Percentiles rank a stretch among this genome's conserved stretches.
phyloP scores from a whole-genome alignment of 2,888 invertebrate species.

The Podabrus alpinus region DNA sequence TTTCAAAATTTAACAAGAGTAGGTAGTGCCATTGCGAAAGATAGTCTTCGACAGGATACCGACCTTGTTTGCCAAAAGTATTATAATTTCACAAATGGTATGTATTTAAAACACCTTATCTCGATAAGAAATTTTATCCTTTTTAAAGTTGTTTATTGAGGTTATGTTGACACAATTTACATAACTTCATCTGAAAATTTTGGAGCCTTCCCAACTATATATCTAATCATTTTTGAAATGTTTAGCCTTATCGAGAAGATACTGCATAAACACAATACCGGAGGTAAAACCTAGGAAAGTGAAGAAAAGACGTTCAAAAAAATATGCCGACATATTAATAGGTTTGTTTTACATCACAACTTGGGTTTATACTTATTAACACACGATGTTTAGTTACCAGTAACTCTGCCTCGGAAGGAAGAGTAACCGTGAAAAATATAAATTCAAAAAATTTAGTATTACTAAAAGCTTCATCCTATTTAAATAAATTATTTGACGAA shows the following conservation, averaged over 20 bases:
- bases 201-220: background rate
- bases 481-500: background rate
- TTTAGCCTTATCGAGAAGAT: slow-evolving; percentile 27
- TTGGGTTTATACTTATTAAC: background rate
- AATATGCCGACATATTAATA: slow-evolving; percentile 40
- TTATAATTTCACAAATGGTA: slow-evolving; percentile 41
- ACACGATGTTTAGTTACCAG: slow-evolving; percentile 62
- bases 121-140: background rate
- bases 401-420: slow-evolving; percentile 65
- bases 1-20: slow-evolving; percentile 40
- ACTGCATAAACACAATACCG: slow-evolving; percentile 45
- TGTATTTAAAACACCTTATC: background rate
- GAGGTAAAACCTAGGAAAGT: slow-evolving; percentile 38
- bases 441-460: slow-evolving; percentile 67
- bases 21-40: slow-evolving; percentile 33
- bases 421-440: slow-evolving; percentile 69
- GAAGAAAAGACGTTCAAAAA: slow-evolving; percentile 38
- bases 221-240: background rate
- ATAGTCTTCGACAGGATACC: slow-evolving; percentile 36
- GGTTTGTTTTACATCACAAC: slow-evolving; percentile 31
- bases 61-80: slow-evolving; percentile 49
- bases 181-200: background rate
- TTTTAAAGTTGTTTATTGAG: background rate
- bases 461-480: background rate
- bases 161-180: background rate